Percentiles rank a stretch among this genome's conserved stretches.
Conservation (phyloP, 1,140 invertebrate species). For the Sipha flava region DNA sequence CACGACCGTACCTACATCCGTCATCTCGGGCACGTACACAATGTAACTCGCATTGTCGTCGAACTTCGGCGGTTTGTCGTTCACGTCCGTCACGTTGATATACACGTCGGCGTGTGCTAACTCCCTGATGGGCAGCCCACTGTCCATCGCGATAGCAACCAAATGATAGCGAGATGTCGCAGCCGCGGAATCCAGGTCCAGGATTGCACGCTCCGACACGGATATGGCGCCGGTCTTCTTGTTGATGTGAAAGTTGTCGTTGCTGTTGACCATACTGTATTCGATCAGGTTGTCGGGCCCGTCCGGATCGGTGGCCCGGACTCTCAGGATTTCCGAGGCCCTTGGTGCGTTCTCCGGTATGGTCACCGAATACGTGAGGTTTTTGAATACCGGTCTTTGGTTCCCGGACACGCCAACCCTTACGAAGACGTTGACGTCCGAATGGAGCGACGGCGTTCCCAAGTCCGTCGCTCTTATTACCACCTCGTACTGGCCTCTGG, state of each 20-base stretch:
- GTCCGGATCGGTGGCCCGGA: conserved; percentile 66
- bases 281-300: conserved; percentile 59
- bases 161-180: conserved; percentile 57
- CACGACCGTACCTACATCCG: conserved; percentile 55
- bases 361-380: conserved; percentile 60
- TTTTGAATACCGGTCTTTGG: conserved; percentile 65
- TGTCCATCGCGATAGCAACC: conserved; percentile 61
- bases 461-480: conserved; percentile 60
- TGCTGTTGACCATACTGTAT: conserved; percentile 59
- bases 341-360: conserved; percentile 60
- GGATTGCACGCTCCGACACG: conserved; percentile 60
- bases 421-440: conserved; percentile 57
- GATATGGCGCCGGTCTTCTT: conserved; percentile 60
- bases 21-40: conserved; percentile 61
- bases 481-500: conserved; percentile 62
- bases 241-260: conserved; percentile 67
- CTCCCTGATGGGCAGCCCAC: conserved; percentile 62
- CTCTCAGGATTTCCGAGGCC: conserved; percentile 60
- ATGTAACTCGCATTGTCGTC: conserved; percentile 53
- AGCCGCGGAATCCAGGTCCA: conserved; percentile 58
- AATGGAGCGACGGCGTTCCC: conserved; percentile 53
- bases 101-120: conserved; percentile 65
- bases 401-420: conserved; percentile 68
- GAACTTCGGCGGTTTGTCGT: conserved; percentile 73
- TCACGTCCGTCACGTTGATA: conserved; percentile 66